Percentiles rank a stretch among this genome's conserved stretches.
Evolutionary conservation across 1,140 invertebrate species (phyloP).

Genomic region (Aphaenogaster rudis): DNA sequence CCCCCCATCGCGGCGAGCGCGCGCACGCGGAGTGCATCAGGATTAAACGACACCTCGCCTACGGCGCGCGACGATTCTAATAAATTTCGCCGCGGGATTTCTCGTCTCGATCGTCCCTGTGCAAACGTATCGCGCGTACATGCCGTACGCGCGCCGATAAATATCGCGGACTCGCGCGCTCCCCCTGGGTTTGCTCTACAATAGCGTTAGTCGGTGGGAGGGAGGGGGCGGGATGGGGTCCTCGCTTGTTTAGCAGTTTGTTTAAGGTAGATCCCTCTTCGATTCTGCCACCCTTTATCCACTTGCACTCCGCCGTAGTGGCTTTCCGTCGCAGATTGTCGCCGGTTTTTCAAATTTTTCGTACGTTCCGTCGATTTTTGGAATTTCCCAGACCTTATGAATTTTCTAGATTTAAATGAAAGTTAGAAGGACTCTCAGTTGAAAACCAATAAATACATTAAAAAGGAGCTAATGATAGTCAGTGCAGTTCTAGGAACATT

Average conservation of each 20-base stretch:
- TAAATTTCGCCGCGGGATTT: conserved; percentile 58
- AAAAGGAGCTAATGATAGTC: no score
- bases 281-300: conserved; percentile 21
- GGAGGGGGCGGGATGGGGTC: neutral
- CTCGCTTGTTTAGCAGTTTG: conserved; percentile 58
- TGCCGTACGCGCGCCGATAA: conserved; percentile 43
- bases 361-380: neutral
- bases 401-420: neutral
- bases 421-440: no score
- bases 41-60: conserved; percentile 60
- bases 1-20: neutral
- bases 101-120: conserved; percentile 51
- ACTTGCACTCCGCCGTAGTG: conserved; percentile 3
- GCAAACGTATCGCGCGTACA: conserved; percentile 8
- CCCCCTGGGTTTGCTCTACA: conserved; percentile 44
- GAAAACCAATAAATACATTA: no score
- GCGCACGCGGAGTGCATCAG: conserved; percentile 43
- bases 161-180: conserved; percentile 30
- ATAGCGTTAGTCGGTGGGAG: conserved; percentile 15
- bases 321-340: neutral
- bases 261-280: conserved; percentile 61
- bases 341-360: neutral
- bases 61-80: conserved; percentile 44
- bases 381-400: neutral
- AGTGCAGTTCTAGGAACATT: no score